Conservation (phyloP, 2,113 vertebrate species). For the Antechinus stuartii region DNA sequence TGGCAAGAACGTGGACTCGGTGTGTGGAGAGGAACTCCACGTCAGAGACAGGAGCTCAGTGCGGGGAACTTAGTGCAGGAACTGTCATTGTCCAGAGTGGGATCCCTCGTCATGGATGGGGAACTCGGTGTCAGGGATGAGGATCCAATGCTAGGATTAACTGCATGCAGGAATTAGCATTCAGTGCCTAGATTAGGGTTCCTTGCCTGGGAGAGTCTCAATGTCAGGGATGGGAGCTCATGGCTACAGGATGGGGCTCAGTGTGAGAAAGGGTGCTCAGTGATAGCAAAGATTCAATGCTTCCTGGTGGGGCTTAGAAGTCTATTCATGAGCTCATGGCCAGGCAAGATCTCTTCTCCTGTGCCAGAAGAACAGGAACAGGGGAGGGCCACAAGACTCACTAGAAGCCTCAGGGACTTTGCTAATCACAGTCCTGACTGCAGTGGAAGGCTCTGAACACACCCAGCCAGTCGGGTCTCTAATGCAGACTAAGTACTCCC, state of each 20-base stretch:
- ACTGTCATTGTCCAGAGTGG: neutral
- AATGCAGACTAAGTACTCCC: neutral
- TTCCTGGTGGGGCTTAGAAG: neutral
- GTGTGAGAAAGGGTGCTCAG: neutral
- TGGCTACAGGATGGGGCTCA: neutral
- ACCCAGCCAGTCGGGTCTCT: neutral
- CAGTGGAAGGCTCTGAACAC: neutral
- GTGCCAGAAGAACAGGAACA: neutral
- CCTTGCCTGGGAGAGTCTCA: neutral
- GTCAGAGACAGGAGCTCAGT: neutral
- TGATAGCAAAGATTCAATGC: neutral
- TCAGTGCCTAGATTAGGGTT: neutral
- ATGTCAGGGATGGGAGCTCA: neutral
- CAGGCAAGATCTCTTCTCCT: neutral
- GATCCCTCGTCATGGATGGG: neutral
- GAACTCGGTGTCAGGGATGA: neutral
- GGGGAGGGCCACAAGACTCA: neutral
- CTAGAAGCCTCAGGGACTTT: neutral
- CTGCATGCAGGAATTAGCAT: too few relatives aligned
- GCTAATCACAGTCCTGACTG: neutral
- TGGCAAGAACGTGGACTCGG: neutral
- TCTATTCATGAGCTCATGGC: neutral
- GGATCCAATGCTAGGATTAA: neutral
- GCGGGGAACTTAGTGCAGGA: neutral
- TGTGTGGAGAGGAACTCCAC: neutral